Conservation (phyloP, 2,797 vertebrate species). For the Mus caroli region DNA sequence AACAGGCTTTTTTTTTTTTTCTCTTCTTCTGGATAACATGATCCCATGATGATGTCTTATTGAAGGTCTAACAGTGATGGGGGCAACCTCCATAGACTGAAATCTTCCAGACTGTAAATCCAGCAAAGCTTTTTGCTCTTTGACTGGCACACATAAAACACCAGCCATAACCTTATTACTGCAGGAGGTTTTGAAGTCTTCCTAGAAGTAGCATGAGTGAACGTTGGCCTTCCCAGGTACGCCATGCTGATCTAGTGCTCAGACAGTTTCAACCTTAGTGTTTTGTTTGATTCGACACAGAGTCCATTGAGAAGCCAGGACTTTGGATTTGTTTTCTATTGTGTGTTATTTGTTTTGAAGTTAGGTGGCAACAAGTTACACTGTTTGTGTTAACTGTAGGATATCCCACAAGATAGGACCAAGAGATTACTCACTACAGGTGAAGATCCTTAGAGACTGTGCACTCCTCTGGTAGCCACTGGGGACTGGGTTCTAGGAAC, state of each 20-base stretch:
- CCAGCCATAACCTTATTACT: not conserved
- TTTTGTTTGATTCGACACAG: not conserved
- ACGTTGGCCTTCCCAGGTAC: not conserved
- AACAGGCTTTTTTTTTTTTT: not conserved
- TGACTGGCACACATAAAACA: not conserved
- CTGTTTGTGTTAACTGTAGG: not conserved
- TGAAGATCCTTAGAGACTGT: not conserved
- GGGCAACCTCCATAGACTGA: not conserved
- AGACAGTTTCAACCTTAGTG: not conserved
- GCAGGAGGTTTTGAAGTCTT: not conserved
- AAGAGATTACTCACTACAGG: not conserved
- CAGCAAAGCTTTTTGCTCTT: not conserved
- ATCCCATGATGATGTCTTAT: not conserved
- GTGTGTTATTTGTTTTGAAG: slow-evolving; percentile 1
- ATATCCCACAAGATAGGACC: not conserved
- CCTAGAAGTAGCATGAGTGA: not conserved
- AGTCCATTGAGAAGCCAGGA: not conserved
- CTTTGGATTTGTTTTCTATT: not conserved
- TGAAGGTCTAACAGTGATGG: not conserved
- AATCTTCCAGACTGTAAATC: not conserved
- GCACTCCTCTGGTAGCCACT: not conserved
- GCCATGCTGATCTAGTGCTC: not conserved
- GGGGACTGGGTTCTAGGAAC: not conserved
- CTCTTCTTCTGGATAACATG: not conserved
- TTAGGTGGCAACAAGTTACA: not conserved